phyloP scores from a whole-genome alignment of 2,797 vertebrate genomes.

The Acanthis flammea region DNA sequence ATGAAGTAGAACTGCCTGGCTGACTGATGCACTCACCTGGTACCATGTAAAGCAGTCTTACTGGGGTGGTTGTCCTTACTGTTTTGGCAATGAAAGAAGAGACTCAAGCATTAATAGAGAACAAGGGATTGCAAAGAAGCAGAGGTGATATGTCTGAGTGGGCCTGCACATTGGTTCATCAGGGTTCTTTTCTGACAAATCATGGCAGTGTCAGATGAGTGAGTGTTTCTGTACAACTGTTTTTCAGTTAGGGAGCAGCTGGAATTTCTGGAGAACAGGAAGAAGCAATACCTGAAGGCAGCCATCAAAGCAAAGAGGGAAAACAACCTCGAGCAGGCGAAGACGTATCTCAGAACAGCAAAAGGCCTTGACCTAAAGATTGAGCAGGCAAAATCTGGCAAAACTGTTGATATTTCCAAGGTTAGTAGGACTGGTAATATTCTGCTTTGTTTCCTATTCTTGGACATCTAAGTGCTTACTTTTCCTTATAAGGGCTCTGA shows the following conservation, averaged over 20 bases:
- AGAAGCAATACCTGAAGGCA: slow-evolving; percentile 89
- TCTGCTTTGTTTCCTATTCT: neutral
- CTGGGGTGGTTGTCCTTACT: neutral
- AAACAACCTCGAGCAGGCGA: slow-evolving; percentile 89
- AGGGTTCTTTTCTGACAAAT: neutral
- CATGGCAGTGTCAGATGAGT: neutral
- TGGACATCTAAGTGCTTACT: neutral
- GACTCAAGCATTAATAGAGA: neutral
- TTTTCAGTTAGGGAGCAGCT: slow-evolving; percentile 84
- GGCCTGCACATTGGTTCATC: neutral
- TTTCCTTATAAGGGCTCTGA: neutral
- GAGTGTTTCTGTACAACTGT: neutral
- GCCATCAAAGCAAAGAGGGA: slow-evolving; percentile 92
- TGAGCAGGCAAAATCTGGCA: slow-evolving; percentile 81
- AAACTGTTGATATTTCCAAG: slow-evolving; percentile 83
- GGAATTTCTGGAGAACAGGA: slow-evolving; percentile 87
- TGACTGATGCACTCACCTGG: neutral
- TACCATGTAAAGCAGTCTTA: neutral
- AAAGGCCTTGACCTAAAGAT: slow-evolving; percentile 87
- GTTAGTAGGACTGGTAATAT: slow-evolving; percentile 66
- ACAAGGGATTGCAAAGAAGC: neutral
- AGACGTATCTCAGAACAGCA: slow-evolving; percentile 83
- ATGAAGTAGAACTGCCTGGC: neutral
- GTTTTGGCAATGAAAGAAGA: neutral
- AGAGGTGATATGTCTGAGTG: neutral